Evolutionary conservation across 2,113 vertebrate genomes (phyloP).

Genomic region (Psittacara wagleri): DNA sequence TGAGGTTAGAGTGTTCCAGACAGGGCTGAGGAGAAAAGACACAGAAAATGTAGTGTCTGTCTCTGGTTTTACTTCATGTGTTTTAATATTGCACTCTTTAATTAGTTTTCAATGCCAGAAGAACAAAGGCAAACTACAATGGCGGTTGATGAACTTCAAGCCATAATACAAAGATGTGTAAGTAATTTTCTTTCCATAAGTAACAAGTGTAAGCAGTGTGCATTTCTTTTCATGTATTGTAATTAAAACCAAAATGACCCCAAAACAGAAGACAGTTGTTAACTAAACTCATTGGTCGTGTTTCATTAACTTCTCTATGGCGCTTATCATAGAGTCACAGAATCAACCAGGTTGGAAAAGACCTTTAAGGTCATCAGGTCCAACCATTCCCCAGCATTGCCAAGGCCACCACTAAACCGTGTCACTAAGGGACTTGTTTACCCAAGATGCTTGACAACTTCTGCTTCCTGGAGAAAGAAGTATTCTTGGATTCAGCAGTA

Average conservation of each 20-base stretch:
- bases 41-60: neutral
- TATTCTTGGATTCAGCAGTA: neutral
- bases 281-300: neutral
- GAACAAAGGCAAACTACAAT: constrained; percentile 66
- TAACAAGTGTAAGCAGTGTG: neutral
- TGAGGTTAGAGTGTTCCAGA: accelerated
- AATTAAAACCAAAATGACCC: neutral
- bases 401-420: neutral
- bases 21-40: neutral
- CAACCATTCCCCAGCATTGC: neutral
- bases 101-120: constrained; percentile 30
- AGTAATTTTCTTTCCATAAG: constrained; percentile 67
- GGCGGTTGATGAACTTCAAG: constrained; percentile 90
- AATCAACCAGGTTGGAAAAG: neutral
- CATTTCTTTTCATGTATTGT: neutral
- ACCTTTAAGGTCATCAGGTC: neutral
- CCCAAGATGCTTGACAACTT: neutral
- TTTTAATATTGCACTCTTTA: neutral
- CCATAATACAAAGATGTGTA: constrained; percentile 92
- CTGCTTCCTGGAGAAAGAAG: neutral
- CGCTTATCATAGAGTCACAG: neutral
- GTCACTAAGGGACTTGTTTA: neutral
- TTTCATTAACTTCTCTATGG: neutral
- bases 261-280: neutral
- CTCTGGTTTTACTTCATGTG: neutral